Percentiles rank a stretch among this genome's conserved stretches.
Conservation (phyloP, 2,113 vertebrate genomes). For the Tachycineta bicolor region DNA sequence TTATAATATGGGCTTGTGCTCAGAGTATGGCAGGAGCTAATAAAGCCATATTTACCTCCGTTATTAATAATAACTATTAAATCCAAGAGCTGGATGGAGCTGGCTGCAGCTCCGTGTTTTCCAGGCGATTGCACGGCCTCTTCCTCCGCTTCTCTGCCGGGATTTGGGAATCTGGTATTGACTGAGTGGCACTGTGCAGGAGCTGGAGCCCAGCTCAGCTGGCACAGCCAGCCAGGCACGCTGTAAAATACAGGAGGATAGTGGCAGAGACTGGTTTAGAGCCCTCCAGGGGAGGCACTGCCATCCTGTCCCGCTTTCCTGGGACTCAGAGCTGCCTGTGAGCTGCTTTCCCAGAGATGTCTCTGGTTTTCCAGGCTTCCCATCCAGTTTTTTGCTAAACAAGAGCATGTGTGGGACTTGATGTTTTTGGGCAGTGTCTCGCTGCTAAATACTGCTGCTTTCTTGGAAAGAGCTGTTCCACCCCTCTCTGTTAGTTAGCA, state of each 20-base stretch:
- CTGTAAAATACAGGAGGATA: background rate
- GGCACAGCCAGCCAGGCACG: background rate
- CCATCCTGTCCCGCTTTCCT: fast-evolving
- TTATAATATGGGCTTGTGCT: background rate
- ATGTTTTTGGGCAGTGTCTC: background rate
- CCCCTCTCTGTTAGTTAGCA: background rate
- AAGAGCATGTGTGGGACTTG: constrained; percentile 30
- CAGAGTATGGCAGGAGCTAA: background rate
- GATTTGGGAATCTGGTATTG: background rate
- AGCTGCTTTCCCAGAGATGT: background rate
- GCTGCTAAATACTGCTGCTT: background rate
- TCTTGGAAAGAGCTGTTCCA: constrained; percentile 36
- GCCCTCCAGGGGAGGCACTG: background rate
- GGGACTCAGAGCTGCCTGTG: background rate
- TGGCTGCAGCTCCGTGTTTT: background rate
- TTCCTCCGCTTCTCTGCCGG: fast-evolving
- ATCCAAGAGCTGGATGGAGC: background rate
- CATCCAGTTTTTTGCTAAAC: constrained; percentile 12
- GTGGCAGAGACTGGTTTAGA: background rate
- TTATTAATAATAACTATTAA: constrained; percentile 20
- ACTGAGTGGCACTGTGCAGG: background rate
- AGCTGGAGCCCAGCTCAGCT: background rate
- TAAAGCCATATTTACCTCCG: constrained; percentile 11
- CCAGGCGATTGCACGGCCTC: background rate
- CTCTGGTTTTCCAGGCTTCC: constrained; percentile 32